Percentiles rank a stretch among this genome's conserved stretches.
Conservation (phyloP, 2,888 invertebrate genomes). For the Eristalis pertinax region DNA sequence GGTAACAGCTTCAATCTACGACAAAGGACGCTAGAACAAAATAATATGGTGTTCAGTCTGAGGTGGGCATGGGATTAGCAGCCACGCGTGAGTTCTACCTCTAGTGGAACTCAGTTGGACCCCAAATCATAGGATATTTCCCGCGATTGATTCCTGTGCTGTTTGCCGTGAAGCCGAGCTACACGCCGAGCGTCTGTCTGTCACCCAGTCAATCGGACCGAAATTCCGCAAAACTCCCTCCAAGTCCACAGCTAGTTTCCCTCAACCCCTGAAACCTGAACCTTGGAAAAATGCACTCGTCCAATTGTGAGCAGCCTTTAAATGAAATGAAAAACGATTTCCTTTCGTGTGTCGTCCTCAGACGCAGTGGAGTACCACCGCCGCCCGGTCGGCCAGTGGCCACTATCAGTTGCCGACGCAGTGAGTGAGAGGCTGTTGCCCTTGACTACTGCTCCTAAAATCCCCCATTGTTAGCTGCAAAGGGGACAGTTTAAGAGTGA, state of each 20-base stretch:
- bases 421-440: conserved; percentile 46
- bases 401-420: conserved; percentile 5
- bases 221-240: not conserved
- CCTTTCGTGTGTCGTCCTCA: conserved; percentile 32
- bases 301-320: conserved; percentile 9
- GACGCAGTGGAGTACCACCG: not conserved
- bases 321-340: conserved; percentile 50
- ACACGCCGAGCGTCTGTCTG: no score
- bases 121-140: no score
- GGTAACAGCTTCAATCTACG: no score
- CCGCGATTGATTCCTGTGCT: no score
- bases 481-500: conserved; percentile 31
- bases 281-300: conserved; percentile 2
- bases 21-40: no score
- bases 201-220: no score
- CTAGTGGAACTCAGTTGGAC: no score
- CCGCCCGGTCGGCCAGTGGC: no score
- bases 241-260: not conserved
- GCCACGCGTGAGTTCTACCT: no score
- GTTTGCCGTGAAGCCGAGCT: no score
- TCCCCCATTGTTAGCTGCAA: conserved; percentile 9
- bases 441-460: conserved; percentile 50
- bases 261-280: not conserved
- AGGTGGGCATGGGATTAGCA: no score
- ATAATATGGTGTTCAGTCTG: no score